Evolutionary conservation across 2,797 vertebrate genomes (phyloP).

Genomic region (Astyanax mexicanus): DNA sequence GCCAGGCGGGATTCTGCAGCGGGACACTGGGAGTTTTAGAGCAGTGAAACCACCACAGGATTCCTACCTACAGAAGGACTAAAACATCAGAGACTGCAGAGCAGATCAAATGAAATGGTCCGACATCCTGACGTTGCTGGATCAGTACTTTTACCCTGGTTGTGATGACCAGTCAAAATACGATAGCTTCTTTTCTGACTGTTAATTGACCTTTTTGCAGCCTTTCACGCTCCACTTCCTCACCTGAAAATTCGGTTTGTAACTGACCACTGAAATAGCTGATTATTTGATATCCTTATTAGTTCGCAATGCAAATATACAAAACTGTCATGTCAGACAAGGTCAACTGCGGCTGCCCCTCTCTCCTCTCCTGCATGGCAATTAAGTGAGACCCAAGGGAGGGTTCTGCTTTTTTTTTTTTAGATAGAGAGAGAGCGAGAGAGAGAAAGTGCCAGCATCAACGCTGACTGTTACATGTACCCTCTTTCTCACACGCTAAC

Average conservation of each 20-base stretch:
- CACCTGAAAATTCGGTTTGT: constrained; percentile 39
- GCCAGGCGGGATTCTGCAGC: constrained; percentile 69
- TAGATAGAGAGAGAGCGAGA: constrained; percentile 63
- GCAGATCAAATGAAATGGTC: constrained; percentile 11
- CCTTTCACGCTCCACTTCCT: constrained; percentile 18
- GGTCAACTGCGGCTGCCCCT: constrained; percentile 70
- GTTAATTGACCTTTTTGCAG: constrained; percentile 38
- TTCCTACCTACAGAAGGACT: not conserved
- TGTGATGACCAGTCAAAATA: constrained; percentile 24
- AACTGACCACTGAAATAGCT: constrained; percentile 34
- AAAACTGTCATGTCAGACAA: constrained; percentile 62
- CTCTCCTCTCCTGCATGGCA: constrained; percentile 66
- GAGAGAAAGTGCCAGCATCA: constrained; percentile 70
- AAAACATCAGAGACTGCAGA: not conserved
- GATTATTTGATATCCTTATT: constrained; percentile 57
- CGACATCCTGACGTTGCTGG: constrained; percentile 8
- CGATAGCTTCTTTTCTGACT: not conserved
- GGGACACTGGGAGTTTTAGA: constrained; percentile 62
- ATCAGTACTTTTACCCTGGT: constrained; percentile 1
- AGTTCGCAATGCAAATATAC: constrained; percentile 58
- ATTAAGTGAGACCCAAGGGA: constrained; percentile 71
- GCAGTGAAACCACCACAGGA: not conserved
- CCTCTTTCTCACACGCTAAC: constrained; percentile 48
- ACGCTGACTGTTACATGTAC: constrained; percentile 68
- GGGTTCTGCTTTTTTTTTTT: constrained; percentile 69